Evolutionary conservation across 2,113 vertebrate genomes (phyloP), one percentile per base, ranked within the genome.

Genomic region (Scalopus aquaticus): DNA sequence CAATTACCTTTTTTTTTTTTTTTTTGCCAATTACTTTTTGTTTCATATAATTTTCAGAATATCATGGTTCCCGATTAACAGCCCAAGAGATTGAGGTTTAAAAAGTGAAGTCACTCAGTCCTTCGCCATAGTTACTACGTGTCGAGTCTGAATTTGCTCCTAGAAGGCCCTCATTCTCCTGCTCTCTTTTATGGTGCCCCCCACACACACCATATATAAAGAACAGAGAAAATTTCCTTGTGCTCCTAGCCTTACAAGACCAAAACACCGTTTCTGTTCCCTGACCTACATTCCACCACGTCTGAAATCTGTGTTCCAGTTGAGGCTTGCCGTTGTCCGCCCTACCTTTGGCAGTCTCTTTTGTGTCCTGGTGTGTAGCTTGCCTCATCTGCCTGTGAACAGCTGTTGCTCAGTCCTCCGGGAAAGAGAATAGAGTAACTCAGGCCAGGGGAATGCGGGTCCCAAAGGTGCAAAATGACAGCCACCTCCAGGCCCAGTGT

Each of bases 401-500:
- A 5, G 5, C 2, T 2, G 5, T 10, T 7, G 6, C 39, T 76
- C 3, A 16, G 1, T 42, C 12, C 16, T 19, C 7, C 60, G 9
- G 9, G 60, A 11, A 44, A 54, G 37, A 32, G 65, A 30, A 12
- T 62, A 7, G 54, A 22, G 54, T 56, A 20, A 56, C 7, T 5
- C 54, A 22, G 54, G 54, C 54, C 54, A 56, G 54, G 22, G 2
- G 19, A 54, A n/a, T 17, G 6, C 2, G 13, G 13, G 13, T 1
- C 24, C 24, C 64, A n/a, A 6, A 32, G 16, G 30, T 1, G 1
- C 30, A 28, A 24, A 58, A 39, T 16, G 15, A 30, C 3, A 9
- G 4, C 39, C 2, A 1, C 16, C 0, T 0, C 8, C 35, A 28
- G n/a, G 37, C 35, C 51, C n/a, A 3, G 0, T 4, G 5, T 28